phyloP scores from a whole-genome alignment of 2,113 vertebrate species.

The Calidris pygmaea region DNA sequence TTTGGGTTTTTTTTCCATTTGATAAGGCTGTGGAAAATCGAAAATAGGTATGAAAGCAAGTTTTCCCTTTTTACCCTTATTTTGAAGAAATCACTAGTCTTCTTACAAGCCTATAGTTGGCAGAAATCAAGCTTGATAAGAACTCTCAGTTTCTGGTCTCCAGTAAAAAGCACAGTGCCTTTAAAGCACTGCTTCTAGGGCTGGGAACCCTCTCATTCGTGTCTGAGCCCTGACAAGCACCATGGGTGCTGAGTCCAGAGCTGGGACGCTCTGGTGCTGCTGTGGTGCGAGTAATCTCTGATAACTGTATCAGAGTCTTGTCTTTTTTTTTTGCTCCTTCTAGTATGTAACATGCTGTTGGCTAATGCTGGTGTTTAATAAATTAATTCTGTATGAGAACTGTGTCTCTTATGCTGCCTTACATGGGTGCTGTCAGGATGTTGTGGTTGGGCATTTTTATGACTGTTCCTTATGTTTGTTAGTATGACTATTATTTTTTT shows the following conservation, averaged over 20 bases:
- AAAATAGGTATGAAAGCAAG: not conserved
- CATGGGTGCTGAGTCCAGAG: not conserved
- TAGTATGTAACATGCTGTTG: rapidly evolving
- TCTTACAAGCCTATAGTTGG: not conserved
- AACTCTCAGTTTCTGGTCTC: not conserved
- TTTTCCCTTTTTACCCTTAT: not conserved
- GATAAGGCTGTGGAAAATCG: not conserved
- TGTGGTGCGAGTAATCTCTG: not conserved
- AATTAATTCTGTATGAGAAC: not conserved
- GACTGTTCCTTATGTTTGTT: not conserved
- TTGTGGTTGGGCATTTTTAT: not conserved
- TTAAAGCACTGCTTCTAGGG: not conserved
- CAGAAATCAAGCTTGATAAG: not conserved
- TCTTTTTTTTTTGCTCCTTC: not conserved
- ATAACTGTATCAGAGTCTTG: not conserved
- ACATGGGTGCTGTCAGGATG: not conserved
- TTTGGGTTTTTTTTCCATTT: not conserved
- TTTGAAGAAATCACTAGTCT: not conserved
- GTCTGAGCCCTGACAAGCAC: rapidly evolving
- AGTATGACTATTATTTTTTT: not conserved
- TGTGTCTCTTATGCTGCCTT: not conserved
- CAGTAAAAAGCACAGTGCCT: not conserved
- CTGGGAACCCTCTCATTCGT: too few species aligned
- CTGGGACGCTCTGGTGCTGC: not conserved
- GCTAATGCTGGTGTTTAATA: not conserved